phyloP scores from a whole-genome alignment of 2,888 invertebrate species.

The Chalcosyrphus nemorum region DNA sequence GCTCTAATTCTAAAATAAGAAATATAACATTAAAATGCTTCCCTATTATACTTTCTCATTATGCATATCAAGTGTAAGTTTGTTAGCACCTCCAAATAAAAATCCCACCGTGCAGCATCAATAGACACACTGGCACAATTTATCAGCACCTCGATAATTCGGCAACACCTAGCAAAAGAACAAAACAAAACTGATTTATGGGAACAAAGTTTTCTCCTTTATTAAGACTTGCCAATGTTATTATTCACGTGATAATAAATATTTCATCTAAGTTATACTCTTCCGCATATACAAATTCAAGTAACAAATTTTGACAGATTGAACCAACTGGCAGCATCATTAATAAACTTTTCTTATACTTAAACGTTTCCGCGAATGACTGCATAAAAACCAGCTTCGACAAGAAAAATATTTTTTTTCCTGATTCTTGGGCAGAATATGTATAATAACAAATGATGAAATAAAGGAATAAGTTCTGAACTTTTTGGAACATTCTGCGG shows the following conservation, averaged over 20 bases:
- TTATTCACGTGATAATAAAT: conserved; percentile 28
- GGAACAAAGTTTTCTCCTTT: neutral
- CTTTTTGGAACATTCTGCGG: neutral
- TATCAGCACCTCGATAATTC: neutral
- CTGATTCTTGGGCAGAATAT: neutral
- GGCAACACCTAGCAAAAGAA: neutral
- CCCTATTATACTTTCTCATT: too few species aligned
- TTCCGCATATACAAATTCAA: neutral
- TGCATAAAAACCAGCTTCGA: neutral
- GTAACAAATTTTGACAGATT: conserved; percentile 16
- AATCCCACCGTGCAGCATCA: too few species aligned
- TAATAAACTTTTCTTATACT: conserved; percentile 36
- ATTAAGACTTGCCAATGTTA: neutral
- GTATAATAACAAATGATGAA: neutral
- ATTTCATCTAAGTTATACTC: neutral
- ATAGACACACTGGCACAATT: neutral
- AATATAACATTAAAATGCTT: too few species aligned
- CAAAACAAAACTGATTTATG: neutral
- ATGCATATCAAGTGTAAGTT: too few species aligned
- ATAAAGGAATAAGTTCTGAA: neutral
- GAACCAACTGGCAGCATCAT: conserved; percentile 28
- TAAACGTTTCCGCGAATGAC: conserved; percentile 10
- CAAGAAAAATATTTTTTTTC: neutral
- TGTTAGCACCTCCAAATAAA: too few species aligned
- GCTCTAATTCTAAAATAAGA: too few species aligned